phyloP scores from a whole-genome alignment of 2,797 vertebrate species.

The Poeciliopsis presidionis region DNA sequence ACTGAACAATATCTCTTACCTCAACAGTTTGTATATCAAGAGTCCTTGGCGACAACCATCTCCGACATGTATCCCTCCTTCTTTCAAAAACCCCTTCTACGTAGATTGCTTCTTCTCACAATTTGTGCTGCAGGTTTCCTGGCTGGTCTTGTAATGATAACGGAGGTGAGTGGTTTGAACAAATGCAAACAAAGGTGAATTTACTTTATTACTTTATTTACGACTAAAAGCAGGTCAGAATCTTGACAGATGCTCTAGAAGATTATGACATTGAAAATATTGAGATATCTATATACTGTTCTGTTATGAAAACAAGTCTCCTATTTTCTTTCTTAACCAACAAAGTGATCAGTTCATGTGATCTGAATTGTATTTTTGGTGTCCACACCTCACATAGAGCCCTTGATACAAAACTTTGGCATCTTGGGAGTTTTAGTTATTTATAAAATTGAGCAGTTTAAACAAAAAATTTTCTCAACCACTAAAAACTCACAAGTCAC shows the following conservation, averaged over 20 bases:
- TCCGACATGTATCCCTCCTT: slow-evolving; percentile 89
- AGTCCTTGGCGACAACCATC: slow-evolving; percentile 91
- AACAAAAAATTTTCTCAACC: background rate
- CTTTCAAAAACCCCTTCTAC: slow-evolving; percentile 81
- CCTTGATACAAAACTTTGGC: background rate
- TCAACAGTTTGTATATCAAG: slow-evolving; percentile 89
- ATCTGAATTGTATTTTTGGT: background rate
- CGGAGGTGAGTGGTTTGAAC: slow-evolving; percentile 83
- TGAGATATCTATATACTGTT: background rate
- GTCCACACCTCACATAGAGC: background rate
- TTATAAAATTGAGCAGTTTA: background rate
- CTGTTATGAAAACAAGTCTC: background rate
- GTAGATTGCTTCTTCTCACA: slow-evolving; percentile 89
- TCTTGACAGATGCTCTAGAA: background rate
- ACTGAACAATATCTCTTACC: slow-evolving; percentile 16
- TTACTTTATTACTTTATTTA: background rate
- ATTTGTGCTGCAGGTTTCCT: slow-evolving; percentile 85
- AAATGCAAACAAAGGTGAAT: background rate
- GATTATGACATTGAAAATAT: background rate
- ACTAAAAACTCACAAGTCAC: background rate
- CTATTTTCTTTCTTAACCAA: background rate
- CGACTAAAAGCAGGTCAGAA: background rate
- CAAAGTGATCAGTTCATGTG: background rate
- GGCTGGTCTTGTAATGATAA: slow-evolving; percentile 89
- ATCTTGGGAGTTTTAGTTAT: background rate